These are phyloP conservation scores for Lamellibrachia luymesi DNA, from an alignment of 1,140 invertebrate species.

Conservation along the genomic window DNA sequence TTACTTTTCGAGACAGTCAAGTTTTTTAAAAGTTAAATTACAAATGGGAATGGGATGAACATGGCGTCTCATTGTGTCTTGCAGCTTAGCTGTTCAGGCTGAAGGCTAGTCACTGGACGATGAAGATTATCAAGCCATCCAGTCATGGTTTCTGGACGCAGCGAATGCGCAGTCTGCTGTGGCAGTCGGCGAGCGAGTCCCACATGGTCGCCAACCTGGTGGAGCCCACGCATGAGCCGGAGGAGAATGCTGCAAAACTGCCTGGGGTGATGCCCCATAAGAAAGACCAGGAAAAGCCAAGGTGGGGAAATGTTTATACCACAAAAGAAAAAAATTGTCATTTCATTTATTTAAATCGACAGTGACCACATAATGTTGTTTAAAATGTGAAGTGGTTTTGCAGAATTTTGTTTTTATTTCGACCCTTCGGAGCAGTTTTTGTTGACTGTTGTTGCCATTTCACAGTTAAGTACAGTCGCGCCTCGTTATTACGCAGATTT, in stretches of 20 bases:
- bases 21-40: too few species aligned
- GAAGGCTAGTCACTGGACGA: not conserved
- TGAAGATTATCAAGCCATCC: not conserved
- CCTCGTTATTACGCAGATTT: too few species aligned
- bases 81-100: not conserved
- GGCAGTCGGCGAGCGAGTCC: not conserved
- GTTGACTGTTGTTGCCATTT: too few species aligned
- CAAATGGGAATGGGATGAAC: too few species aligned
- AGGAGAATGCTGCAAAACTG: not conserved
- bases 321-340: not conserved
- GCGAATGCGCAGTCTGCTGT: not conserved
- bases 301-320: not conserved
- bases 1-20: too few species aligned
- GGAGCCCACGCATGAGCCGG: not conserved
- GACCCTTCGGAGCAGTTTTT: too few species aligned
- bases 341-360: too few species aligned
- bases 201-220: not conserved
- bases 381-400: too few species aligned
- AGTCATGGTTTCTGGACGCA: not conserved
- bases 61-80: not conserved
- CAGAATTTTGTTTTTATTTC: too few species aligned
- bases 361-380: too few species aligned
- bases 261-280: not conserved
- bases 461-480: too few species aligned
- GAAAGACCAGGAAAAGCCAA: not conserved